Evolutionary conservation across 2,113 vertebrate species (phyloP), one percentile per base, ranked within the genome.

Genomic region (Anser cygnoides): DNA sequence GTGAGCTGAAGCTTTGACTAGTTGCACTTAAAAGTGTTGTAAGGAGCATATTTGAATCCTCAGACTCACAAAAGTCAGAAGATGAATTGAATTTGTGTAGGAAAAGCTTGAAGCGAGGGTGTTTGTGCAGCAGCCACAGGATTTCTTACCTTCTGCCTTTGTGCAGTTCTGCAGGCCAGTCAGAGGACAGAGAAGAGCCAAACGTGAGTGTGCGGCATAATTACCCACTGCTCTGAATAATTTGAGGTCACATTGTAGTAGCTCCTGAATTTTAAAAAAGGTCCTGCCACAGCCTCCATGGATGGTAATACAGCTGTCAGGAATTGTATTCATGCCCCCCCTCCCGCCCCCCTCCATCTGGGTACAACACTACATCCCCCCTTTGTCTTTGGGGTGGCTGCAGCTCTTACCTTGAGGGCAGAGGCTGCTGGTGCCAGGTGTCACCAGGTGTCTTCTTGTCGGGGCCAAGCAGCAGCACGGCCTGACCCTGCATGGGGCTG

Each of bases 131-230:
- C 74, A 49, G 63, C 26, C 1, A 0, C 0, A 0, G 58, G 20
- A 23, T 54, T 58, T 72, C 49, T 21, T 82, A 25, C 50, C 54
- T 19, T 20, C 23, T 43, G n/a, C 37, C 58, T 41, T 57, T 35
- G 37, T 6, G 3, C 31, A 68, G 55, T 35, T n/a, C n/a, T 11
- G 19, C 18, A 43, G 37, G 37, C 52, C n/a, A 59, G 66, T 39
- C 41, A 6, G 28, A 17, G 37, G 33, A 14, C 49, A 7, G 52
- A 37, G 43, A n/a, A 66, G 63, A 0, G 2, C 49, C 22, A 25
- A 52, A 23, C 4, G 7, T 4, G 2, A 18, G 43, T 3, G 0
- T 28, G 59, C 29, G 5, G 57, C 2, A 1, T 71, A 12, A 7
- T 55, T 33, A 50, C 55, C 57, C 29, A 52, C 31, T 17, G 37